Evolutionary conservation across 2,888 invertebrate species (phyloP), one percentile per base, ranked within the genome.

Genomic region (Hecatera dysodea): DNA sequence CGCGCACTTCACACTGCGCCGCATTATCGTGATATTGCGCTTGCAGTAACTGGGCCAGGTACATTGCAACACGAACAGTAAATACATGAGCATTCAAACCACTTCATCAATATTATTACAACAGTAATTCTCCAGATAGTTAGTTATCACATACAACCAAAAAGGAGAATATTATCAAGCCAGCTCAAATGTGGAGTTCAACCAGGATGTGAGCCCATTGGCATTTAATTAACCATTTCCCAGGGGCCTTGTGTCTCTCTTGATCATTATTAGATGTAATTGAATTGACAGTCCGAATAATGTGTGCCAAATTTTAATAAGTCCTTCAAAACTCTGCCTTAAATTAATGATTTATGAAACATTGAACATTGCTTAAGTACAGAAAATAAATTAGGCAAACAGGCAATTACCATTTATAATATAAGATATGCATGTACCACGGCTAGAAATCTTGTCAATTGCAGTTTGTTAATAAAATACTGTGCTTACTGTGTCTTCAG

Each of bases 401-500:
- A 75, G 65, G 79, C 85, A 75, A 59, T 55, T 66, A 62, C 61
- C 67, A 67, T 53, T 56, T 64, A 52, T 50, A 63, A 39, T 27
- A 60, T 67, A 57, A 72, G 27, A 66, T 62, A 50, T 70, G 9
- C 44, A 72, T 81, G 44, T 67, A 60, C 48, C 65, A 67, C 17
- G 9, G 60, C 63, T 66, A 70, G 67, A 64, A 78, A 67, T 69
- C 68, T 63, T 86, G 93, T 93, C 94, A 93, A 93, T 90, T 94
- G 94, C 94, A 94, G 94, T 94, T 94, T 94, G 94, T 89, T 85
- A 75, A 61, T 67, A 48, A 64, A 68, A 75, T 46, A 61, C 33
- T 76, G 57, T 67, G 67, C 61, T 72, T 71, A 53, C 36, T 61
- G 22, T 64, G 63, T 81, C 65, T 75, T 63, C 57, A 69, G 56